A percentile compares a stretch with the other conserved stretches of the same genome.
Evolutionary conservation across 2,113 vertebrate species (phyloP).

Genomic region (Eidolon helvum): DNA sequence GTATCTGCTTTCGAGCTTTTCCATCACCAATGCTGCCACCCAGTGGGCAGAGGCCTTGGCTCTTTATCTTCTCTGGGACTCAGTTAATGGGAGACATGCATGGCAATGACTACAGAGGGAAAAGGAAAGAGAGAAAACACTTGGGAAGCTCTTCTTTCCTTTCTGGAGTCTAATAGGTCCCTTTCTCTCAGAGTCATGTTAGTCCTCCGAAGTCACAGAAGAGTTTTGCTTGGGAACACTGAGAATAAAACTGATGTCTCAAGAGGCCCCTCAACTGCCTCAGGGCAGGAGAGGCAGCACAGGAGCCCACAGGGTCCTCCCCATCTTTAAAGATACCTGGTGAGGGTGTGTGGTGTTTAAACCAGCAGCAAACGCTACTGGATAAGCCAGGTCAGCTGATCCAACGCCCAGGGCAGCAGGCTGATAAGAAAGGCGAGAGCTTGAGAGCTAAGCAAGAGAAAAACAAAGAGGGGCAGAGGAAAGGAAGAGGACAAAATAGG

Average conservation of each 20-base stretch:
- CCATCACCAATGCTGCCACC: background rate
- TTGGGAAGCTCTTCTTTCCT: background rate
- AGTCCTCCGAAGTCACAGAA: background rate
- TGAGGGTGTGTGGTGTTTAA: conserved; percentile 88
- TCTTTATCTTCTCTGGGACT: background rate
- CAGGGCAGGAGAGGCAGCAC: background rate
- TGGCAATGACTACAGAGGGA: background rate
- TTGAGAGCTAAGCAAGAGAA: conserved; percentile 90
- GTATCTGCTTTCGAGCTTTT: background rate
- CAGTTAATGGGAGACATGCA: background rate
- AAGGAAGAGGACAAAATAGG: conserved; percentile 65
- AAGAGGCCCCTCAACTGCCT: background rate
- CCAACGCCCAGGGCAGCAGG: conserved; percentile 87
- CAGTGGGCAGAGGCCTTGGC: background rate
- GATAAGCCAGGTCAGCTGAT: conserved; percentile 91
- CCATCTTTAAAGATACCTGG: conserved; percentile 88
- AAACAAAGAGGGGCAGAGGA: conserved; percentile 78
- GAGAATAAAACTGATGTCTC: too few relatives aligned
- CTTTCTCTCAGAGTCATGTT: background rate
- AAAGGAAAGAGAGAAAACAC: background rate
- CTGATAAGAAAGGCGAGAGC: conserved; percentile 95
- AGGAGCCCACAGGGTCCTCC: conserved; percentile 37
- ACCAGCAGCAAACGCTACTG: conserved; percentile 88
- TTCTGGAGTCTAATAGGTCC: background rate
- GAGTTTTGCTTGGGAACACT: background rate